These are phyloP conservation scores for Elanoides forficatus DNA, from an alignment of 2,113 vertebrate species.

Conservation along the genomic window DNA sequence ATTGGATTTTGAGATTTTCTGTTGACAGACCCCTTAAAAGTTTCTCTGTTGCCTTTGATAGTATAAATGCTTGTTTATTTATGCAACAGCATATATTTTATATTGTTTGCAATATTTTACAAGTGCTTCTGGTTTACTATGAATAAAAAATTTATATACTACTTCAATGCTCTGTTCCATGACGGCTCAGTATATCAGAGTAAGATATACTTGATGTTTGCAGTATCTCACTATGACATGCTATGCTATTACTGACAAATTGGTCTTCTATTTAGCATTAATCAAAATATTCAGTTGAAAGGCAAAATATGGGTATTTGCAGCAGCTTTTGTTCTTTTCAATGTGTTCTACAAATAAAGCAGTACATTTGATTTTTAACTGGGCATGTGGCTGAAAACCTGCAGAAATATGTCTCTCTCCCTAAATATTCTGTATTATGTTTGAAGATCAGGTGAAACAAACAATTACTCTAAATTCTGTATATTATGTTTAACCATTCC, in stretches of 20 bases:
- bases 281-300: neutral
- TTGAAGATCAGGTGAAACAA: neutral
- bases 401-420: neutral
- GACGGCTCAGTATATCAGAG: neutral
- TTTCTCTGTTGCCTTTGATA: neutral
- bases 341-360: neutral
- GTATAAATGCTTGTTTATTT: neutral
- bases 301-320: neutral
- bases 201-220: neutral
- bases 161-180: neutral
- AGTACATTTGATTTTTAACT: neutral
- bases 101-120: neutral
- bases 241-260: neutral
- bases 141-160: conserved; percentile 8
- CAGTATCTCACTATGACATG: neutral
- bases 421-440: neutral
- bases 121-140: neutral
- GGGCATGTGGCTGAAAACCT: neutral
- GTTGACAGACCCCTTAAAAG: neutral
- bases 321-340: neutral
- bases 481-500: neutral
- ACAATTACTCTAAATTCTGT: neutral
- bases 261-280: neutral
- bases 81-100: neutral
- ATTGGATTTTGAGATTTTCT: neutral